Evolutionary conservation across 2,113 vertebrate genomes (phyloP).

Genomic region (Channa maculata): DNA sequence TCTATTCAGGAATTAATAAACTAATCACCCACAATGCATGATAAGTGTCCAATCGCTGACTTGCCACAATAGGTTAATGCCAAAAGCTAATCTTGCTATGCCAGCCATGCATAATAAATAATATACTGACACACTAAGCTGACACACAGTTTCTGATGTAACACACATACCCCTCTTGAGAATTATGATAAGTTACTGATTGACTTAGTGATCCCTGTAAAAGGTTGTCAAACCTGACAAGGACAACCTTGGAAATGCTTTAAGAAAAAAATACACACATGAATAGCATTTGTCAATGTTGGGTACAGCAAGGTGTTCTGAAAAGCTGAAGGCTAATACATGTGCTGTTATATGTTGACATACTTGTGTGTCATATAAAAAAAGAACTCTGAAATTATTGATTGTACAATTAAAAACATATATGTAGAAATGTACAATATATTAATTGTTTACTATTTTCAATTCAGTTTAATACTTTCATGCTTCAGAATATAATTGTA

Average conservation of each 20-base stretch:
- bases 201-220: slow-evolving; percentile 11
- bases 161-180: slow-evolving; percentile 11
- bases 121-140: not conserved
- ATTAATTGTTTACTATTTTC: no score
- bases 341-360: no score
- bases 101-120: slow-evolving; percentile 24
- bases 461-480: no score
- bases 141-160: slow-evolving; percentile 2
- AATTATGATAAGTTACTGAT: not conserved
- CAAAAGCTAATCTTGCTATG: slow-evolving; percentile 37
- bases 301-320: not conserved
- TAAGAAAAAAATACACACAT: not conserved
- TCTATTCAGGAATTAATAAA: slow-evolving; percentile 18
- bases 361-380: no score
- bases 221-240: slow-evolving; percentile 11
- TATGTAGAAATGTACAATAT: no score
- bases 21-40: slow-evolving; percentile 4
- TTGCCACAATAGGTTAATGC: slow-evolving; percentile 25
- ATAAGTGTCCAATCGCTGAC: slow-evolving; percentile 12
- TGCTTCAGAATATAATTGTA: no score
- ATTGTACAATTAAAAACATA: no score
- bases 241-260: slow-evolving; percentile 17
- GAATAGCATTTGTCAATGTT: not conserved
- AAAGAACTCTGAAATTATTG: no score
- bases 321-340: not conserved